phyloP scores from a whole-genome alignment of 2,888 invertebrate genomes.

The Andrena camellia region DNA sequence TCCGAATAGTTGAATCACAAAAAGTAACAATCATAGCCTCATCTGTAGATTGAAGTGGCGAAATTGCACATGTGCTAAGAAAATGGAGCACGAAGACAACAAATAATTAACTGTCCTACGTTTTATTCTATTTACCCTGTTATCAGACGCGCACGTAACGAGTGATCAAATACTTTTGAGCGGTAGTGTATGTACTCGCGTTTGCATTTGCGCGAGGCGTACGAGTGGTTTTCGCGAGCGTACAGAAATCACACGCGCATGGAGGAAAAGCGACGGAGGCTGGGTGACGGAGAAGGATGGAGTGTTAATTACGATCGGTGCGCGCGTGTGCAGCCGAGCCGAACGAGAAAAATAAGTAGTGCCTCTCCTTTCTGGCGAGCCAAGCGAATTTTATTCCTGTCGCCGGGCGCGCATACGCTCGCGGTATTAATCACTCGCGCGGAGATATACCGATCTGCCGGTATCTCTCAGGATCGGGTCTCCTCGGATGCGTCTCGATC shows the following conservation, averaged over 20 bases:
- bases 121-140: too few species aligned
- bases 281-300: conserved; percentile 42
- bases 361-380: conserved; percentile 62
- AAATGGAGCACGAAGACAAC: too few species aligned
- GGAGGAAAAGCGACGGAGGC: not conserved
- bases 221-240: conserved; percentile 47
- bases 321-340: conserved; percentile 63
- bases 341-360: conserved; percentile 66
- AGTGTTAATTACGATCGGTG: conserved; percentile 68
- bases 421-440: conserved; percentile 49
- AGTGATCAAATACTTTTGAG: too few species aligned
- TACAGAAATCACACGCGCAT: conserved; percentile 35
- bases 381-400: conserved; percentile 67
- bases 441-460: conserved; percentile 15
- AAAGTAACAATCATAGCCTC: too few species aligned
- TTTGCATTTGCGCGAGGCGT: conserved; percentile 22
- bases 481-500: conserved; percentile 12
- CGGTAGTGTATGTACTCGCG: not conserved
- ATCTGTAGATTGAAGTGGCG: too few species aligned
- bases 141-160: too few species aligned
- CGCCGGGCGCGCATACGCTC: conserved; percentile 35
- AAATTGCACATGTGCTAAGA: too few species aligned
- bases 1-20: too few species aligned
- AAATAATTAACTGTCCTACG: too few species aligned
- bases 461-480: conserved; percentile 30